Evolutionary conservation across 2,113 vertebrate species (phyloP).

Genomic region (Eidolon helvum): DNA sequence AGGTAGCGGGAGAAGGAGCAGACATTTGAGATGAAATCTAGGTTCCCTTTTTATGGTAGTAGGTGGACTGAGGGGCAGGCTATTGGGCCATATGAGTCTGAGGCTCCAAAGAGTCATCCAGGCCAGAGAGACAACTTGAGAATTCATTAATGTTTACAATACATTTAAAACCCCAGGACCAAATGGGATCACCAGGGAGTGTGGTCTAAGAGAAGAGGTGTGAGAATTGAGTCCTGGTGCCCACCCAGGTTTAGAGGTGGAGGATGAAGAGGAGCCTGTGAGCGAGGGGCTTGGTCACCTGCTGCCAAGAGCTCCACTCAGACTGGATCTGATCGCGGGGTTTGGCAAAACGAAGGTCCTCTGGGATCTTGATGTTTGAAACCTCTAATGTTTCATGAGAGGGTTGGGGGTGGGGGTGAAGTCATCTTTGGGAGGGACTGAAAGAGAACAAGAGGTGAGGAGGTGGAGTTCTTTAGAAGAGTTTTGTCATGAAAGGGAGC

Average conservation of each 20-base stretch:
- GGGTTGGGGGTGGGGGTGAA: neutral
- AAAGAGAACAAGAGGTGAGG: neutral
- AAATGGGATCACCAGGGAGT: neutral
- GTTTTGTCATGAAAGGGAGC: neutral
- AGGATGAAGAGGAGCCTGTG: neutral
- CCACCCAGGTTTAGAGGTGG: accelerated
- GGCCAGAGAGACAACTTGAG: neutral
- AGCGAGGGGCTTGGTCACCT: neutral
- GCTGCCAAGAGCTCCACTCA: neutral
- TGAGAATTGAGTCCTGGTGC: neutral
- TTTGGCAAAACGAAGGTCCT: neutral
- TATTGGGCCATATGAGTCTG: neutral
- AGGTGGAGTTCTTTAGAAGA: neutral
- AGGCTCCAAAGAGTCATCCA: neutral
- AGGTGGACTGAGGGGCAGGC: neutral
- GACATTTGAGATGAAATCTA: neutral
- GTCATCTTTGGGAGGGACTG: neutral
- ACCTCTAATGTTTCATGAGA: neutral
- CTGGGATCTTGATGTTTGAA: neutral
- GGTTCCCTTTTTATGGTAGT: neutral
- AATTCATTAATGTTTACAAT: neutral
- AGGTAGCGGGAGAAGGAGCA: neutral
- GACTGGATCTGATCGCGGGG: neutral
- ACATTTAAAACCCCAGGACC: neutral
- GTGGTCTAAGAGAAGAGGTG: neutral